These are phyloP conservation scores for Diachasma alloeum DNA, from an alignment of 1,140 invertebrate species.

Conservation along the genomic window DNA sequence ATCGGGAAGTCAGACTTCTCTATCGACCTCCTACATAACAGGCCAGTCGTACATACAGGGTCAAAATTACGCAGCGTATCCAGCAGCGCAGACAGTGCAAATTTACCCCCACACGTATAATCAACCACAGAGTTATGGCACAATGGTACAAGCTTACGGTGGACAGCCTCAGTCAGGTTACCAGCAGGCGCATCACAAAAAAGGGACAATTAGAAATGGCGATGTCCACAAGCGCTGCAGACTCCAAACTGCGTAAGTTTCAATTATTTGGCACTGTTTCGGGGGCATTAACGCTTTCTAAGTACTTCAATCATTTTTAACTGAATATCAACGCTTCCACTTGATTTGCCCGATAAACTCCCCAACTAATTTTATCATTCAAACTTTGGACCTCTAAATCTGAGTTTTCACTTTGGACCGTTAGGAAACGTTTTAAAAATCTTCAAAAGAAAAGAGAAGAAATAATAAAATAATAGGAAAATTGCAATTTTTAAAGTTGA, in stretches of 20 bases:
- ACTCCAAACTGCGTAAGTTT: conserved; percentile 73
- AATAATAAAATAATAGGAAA: no score
- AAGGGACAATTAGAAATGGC: conserved; percentile 73
- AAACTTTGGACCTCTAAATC: no score
- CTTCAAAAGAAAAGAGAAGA: no score
- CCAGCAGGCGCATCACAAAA: conserved; percentile 71
- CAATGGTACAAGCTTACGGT: conserved; percentile 57
- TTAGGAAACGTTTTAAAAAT: no score
- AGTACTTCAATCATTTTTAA: no score
- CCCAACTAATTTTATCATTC: no score
- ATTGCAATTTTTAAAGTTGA: no score
- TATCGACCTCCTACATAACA: conserved; percentile 62
- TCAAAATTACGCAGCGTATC: conserved; percentile 63
- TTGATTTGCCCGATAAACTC: no score
- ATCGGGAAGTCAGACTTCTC: conserved; percentile 55
- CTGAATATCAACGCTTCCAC: no score
- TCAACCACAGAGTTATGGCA: conserved; percentile 60
- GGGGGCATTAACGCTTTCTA: no score
- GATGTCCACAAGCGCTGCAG: conserved; percentile 74
- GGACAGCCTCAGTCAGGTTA: conserved; percentile 60
- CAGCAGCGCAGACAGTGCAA: conserved; percentile 53
- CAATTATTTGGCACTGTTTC: no score
- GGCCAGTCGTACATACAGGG: conserved; percentile 66
- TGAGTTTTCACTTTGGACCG: no score
- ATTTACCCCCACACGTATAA: conserved; percentile 60